A percentile compares a stretch with the other conserved stretches of the same genome.
These are phyloP conservation scores for Tenthredo mesomela DNA, from an alignment of 2,888 invertebrate genomes.

Conservation along the genomic window DNA sequence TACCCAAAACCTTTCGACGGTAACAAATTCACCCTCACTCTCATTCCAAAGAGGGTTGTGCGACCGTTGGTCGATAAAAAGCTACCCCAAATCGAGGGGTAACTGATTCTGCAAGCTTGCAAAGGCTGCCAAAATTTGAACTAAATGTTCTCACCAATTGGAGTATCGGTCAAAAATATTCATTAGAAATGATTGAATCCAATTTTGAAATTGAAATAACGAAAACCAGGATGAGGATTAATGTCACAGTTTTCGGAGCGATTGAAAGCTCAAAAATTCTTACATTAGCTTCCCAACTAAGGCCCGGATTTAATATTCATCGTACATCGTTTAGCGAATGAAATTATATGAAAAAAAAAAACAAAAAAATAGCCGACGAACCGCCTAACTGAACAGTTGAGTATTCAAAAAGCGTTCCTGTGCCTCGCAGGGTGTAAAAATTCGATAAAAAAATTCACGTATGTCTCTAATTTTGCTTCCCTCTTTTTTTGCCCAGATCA, in stretches of 20 bases:
- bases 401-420: neutral
- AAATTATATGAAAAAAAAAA: neutral
- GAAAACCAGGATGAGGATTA: neutral
- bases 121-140: neutral
- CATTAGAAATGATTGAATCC: neutral
- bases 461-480: neutral
- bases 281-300: neutral
- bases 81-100: neutral
- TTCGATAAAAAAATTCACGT: neutral
- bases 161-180: neutral
- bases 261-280: neutral
- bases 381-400: neutral
- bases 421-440: neutral
- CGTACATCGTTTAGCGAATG: neutral
- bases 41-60: neutral
- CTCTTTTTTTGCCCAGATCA: neutral
- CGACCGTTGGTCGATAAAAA: constrained; percentile 7
- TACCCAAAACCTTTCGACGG: neutral
- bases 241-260: neutral
- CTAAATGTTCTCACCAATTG: neutral
- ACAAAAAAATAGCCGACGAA: neutral
- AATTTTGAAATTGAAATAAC: neutral
- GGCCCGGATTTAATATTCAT: neutral
- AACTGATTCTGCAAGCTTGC: neutral
- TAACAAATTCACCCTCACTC: neutral